Base-by-base conservation (phyloP, 2,888 invertebrate genomes). In the Drosophila lacicola region DNA sequence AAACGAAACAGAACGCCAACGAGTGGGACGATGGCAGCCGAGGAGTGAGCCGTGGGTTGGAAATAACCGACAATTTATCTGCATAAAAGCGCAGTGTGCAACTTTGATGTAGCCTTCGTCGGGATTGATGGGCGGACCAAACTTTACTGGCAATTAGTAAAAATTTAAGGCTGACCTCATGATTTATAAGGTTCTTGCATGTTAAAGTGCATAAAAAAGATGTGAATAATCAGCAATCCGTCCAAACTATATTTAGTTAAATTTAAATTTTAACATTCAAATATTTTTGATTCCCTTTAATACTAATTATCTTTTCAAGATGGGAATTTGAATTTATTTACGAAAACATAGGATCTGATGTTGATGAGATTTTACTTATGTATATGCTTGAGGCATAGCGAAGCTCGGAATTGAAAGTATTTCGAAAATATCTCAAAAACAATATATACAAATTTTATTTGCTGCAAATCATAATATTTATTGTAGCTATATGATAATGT, bases 41-140 rank as follows among this genome's bases (percentile, higher is more conserved):
- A 8, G 4, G 25, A 29, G 55, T 4, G 6, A 33, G 5, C 11
- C 8, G 44, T 14, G 62, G 17, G 51, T 45, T 29, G 80, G 57
- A 86, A 75, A 88, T 88, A 86, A 83, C 84, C 89, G 89, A 80
- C 89, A 85, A 85, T 89, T 85, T 85, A 85, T 85, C 84, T 85
- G 89, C 84, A 85, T 89, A 85, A 85, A 85, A 85, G 89, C 89
- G 84, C 89, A 84, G 82, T 83, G 82, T 87, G 87, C 84, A 84
- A 89, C 79, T 84, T 83, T 88, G 83, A 86, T 82, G 83, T 74
- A 66, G 64, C 61, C 70, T 63, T 78, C 56, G 45, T 62, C 17
- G 60, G 80, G 86, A 86, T 88, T 83, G 83, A 83, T 88, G 86
- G 86, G 88, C 62, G 74, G 57, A 41, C 74, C 63, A 88, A 83